Conservation (phyloP, 2,797 vertebrate genomes). For the Cottoperca gobio region DNA sequence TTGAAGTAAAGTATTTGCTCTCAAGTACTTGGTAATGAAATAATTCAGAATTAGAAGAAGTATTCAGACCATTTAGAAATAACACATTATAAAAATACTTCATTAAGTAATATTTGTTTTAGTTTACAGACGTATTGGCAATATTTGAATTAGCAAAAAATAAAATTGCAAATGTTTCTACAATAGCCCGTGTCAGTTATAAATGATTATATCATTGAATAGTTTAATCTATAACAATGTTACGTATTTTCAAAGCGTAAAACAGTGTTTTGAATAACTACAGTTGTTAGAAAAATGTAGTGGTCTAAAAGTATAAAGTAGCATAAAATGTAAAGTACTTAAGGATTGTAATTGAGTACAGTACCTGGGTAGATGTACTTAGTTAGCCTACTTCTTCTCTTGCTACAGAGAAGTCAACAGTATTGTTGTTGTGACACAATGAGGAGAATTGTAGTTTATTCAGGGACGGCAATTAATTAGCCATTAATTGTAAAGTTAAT, state of each 20-base stretch:
- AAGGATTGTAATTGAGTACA: neutral
- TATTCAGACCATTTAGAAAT: neutral
- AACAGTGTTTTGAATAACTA: too few relatives aligned
- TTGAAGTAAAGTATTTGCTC: neutral
- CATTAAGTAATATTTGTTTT: neutral
- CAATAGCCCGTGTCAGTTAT: neutral
- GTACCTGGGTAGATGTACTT: neutral
- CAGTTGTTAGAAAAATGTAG: neutral
- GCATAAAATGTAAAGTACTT: neutral
- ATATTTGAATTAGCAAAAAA: neutral
- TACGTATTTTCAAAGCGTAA: too few relatives aligned
- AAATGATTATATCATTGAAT: too few relatives aligned
- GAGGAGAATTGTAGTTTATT: neutral
- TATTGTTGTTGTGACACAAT: neutral
- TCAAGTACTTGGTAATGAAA: neutral
- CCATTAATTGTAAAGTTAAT: too few relatives aligned
- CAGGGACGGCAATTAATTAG: too few relatives aligned
- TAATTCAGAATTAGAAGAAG: too few relatives aligned
- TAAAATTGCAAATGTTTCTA: neutral
- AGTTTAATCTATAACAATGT: neutral
- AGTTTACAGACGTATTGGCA: neutral
- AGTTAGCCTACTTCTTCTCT: neutral
- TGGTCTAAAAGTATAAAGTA: neutral
- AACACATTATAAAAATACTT: neutral
- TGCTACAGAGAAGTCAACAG: neutral